phyloP scores from a whole-genome alignment of 2,113 vertebrate species.

The Anolis sagrei region DNA sequence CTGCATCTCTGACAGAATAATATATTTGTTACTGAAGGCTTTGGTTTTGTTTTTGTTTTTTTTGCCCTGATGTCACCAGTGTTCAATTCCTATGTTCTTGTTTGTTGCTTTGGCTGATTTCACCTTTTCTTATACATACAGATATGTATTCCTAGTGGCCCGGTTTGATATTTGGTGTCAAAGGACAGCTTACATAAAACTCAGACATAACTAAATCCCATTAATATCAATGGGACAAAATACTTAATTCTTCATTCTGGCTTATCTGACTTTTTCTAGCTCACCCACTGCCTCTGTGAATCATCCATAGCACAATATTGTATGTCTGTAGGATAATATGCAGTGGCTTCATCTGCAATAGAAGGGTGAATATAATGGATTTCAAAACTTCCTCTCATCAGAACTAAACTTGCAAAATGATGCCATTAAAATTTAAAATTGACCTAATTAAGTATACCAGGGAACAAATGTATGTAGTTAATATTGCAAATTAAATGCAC shows the following conservation, averaged over 20 bases:
- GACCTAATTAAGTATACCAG: slow-evolving; percentile 53
- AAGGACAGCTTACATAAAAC: not conserved
- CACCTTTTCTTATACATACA: fast-evolving
- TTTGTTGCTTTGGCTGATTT: not conserved
- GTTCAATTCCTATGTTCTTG: not conserved
- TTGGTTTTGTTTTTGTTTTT: not conserved
- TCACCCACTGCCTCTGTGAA: slow-evolving; percentile 5
- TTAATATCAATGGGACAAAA: not conserved
- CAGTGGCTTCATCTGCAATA: not conserved
- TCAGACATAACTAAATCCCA: not conserved
- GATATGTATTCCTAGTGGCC: slow-evolving; percentile 6
- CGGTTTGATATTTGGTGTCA: not conserved
- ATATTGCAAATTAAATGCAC: slow-evolving; percentile 42
- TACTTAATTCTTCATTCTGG: not conserved
- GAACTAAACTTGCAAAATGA: slow-evolving; percentile 61
- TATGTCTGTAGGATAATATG: not conserved
- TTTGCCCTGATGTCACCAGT: not conserved
- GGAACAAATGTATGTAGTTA: slow-evolving; percentile 44
- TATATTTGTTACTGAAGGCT: not conserved
- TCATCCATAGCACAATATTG: slow-evolving; percentile 42
- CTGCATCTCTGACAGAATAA: not conserved
- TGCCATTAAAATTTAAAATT: slow-evolving; percentile 58
- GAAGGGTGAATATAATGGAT: slow-evolving; percentile 41
- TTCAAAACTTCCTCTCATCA: slow-evolving; percentile 52
- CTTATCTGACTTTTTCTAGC: slow-evolving; percentile 1